Evolutionary conservation across 2,797 vertebrate genomes (phyloP), one percentile per base, ranked within the genome.

Genomic region (Gallinago solitaria): DNA sequence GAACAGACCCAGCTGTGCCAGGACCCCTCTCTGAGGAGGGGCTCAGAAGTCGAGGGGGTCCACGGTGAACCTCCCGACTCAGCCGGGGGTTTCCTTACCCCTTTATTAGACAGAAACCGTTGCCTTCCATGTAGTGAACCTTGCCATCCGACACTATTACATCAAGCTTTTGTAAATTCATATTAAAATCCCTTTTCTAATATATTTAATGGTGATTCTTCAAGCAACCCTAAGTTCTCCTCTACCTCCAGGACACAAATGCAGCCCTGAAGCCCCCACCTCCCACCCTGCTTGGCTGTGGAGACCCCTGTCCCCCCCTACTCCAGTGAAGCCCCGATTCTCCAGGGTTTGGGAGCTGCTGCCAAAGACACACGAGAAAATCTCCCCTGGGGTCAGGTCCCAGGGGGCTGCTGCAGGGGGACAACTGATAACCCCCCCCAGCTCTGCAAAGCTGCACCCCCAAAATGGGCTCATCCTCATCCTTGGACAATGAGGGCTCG

Each of bases 401-500:
- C 25, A 11, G 8, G 51, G 50, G 35, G 35, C 11, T 37, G 71
- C 17, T 9, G 0, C 25, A 9, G 27, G 61, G 17, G 5, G 27
- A 20, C 4, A 33, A 25, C 25, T 13, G 13, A 12, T 12, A 43
- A 25, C 4, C 4, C 4, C 21, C 11, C 5, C 21, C 12, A 1
- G n/a, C 41, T 13, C 4, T 8, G 1, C 17, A 24, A 45, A 39
- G n/a, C 75, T 35, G 54, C 56, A 16, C 20, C 48, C 45, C 1
- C 0, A 57, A 48, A 84, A 27, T 0, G 2, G 21, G 64, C 48
- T 32, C 43, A 20, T 39, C 50, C 3, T 7, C 89, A 25, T 18
- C 87, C 71, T 18, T 51, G 53, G 9, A 24, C 54, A 39, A 50
- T 14, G 33, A 71, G 56, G 1, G 1, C 35, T 43, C 37, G 4